These are phyloP conservation scores for Zaprionus ornatus DNA, from an alignment of 1,140 invertebrate genomes.

Conservation along the genomic window DNA sequence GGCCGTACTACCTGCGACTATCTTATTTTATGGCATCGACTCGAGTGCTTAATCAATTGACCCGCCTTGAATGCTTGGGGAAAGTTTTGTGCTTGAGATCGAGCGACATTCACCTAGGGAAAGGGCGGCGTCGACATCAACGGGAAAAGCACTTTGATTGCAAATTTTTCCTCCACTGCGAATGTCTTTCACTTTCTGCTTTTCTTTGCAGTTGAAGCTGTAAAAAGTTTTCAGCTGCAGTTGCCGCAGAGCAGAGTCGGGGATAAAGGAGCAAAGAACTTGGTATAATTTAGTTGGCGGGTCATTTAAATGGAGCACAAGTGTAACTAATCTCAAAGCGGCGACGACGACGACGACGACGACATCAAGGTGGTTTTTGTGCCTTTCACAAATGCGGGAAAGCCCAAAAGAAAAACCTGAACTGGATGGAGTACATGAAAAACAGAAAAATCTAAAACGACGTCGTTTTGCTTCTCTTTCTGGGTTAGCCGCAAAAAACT, in stretches of 20 bases:
- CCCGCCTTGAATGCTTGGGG: conserved; percentile 20
- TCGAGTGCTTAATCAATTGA: conserved; percentile 25
- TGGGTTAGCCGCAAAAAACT: conserved; percentile 63
- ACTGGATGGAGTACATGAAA: conserved; percentile 52
- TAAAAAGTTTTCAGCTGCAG: conserved; percentile 27
- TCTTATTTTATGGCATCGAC: no score
- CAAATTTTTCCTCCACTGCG: conserved; percentile 4
- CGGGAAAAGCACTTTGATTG: conserved; percentile 43
- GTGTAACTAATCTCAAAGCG: conserved; percentile 75
- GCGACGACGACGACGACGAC: conserved; percentile 59
- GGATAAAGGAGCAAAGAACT: conserved; percentile 21
- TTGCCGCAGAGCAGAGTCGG: neutral
- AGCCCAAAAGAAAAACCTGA: conserved; percentile 52
- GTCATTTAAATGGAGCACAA: conserved; percentile 75
- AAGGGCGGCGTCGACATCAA: conserved; percentile 41
- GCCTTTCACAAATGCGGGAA: conserved; percentile 70
- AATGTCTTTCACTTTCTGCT: conserved; percentile 46
- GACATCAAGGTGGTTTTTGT: conserved; percentile 50
- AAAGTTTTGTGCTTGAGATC: conserved; percentile 34
- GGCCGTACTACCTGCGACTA: no score
- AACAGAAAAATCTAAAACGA: conserved; percentile 37
- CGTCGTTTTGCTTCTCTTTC: conserved; percentile 51
- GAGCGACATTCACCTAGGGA: conserved; percentile 40
- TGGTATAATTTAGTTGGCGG: conserved; percentile 46
- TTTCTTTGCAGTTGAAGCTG: conserved; percentile 22